Conservation (phyloP, 2,113 vertebrate species). For the Pao palembangensis region DNA sequence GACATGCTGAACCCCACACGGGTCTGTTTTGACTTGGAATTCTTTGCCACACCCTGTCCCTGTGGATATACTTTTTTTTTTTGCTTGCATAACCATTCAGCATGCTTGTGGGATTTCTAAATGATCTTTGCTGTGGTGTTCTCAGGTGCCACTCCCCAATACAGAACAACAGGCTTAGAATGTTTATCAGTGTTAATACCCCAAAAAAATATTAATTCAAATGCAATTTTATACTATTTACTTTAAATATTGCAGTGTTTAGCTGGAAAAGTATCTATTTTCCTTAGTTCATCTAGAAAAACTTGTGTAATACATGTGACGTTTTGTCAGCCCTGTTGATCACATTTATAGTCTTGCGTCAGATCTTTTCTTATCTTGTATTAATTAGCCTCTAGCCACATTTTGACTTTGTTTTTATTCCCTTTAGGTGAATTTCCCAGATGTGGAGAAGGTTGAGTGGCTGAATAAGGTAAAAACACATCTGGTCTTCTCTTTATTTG, state of each 20-base stretch:
- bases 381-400: constrained; percentile 4
- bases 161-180: neutral
- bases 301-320: neutral
- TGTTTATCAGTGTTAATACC: neutral
- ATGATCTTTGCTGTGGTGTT: no score
- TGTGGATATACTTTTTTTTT: constrained; percentile 22
- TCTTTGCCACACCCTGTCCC: constrained; percentile 50
- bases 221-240: neutral
- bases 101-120: neutral
- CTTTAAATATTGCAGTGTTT: no score
- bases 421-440: constrained; percentile 86
- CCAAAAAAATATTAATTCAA: neutral
- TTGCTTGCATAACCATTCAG: constrained; percentile 11
- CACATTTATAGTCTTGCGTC: constrained; percentile 10
- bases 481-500: constrained; percentile 9
- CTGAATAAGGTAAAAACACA: constrained; percentile 84
- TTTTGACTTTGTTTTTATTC: constrained; percentile 19
- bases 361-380: constrained; percentile 14
- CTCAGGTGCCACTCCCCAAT: no score
- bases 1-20: constrained; percentile 24
- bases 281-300: constrained; percentile 1
- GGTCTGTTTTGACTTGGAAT: constrained; percentile 12
- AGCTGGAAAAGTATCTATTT: no score
- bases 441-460: constrained; percentile 92
- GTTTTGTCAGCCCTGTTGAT: neutral